Percentiles rank a stretch among this genome's conserved stretches.
Evolutionary conservation across 2,888 invertebrate species (phyloP).

Genomic region (Latrodectus elegans): DNA sequence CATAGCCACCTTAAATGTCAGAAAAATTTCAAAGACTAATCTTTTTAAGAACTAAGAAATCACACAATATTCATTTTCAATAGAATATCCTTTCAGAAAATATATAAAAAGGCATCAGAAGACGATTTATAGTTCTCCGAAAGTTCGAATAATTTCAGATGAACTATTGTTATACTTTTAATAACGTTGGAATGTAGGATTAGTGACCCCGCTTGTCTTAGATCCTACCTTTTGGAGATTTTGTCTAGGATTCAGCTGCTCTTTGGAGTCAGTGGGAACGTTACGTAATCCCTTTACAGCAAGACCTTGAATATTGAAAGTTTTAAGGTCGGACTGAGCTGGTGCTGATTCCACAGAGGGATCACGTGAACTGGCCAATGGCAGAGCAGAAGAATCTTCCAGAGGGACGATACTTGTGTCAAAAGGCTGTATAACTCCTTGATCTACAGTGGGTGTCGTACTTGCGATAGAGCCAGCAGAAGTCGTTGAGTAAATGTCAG

Average conservation of each 20-base stretch:
- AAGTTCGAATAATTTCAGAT: background rate
- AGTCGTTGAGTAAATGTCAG: conserved; percentile 67
- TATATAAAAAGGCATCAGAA: background rate
- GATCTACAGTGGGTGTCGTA: conserved; percentile 50
- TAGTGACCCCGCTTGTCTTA: conserved; percentile 55
- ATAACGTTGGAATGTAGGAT: conserved; percentile 61
- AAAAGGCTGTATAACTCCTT: conserved; percentile 70
- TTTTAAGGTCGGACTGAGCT: conserved; percentile 53
- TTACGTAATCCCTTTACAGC: conserved; percentile 37
- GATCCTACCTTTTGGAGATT: conserved; percentile 6
- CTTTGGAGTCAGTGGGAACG: conserved; percentile 51
- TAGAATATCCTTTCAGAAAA: no score
- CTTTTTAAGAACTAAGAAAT: no score
- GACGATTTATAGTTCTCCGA: background rate
- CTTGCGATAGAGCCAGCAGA: conserved; percentile 66
- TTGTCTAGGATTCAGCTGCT: conserved; percentile 46
- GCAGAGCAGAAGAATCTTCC: conserved; percentile 65
- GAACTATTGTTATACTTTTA: conserved; percentile 10
- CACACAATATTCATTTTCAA: no score
- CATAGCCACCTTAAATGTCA: no score
- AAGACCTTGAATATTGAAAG: conserved; percentile 49
- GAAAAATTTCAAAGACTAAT: no score
- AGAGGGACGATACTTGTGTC: conserved; percentile 71
- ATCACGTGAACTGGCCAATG: conserved; percentile 44
- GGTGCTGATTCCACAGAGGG: conserved; percentile 58